Evolutionary conservation across 2,888 invertebrate species (phyloP).

Genomic region (Dione vanillae): DNA sequence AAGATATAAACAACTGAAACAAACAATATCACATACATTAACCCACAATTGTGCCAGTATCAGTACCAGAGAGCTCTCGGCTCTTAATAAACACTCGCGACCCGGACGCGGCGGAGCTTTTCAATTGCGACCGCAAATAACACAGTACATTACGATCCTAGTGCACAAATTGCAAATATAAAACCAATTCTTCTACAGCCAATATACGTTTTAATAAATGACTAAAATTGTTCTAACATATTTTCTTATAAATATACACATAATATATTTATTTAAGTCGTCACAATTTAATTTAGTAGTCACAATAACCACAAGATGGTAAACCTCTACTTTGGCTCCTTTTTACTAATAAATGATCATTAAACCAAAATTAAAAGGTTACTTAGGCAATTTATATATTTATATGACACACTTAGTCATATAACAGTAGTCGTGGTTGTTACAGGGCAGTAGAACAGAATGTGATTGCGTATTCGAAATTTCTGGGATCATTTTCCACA

Average conservation of each 20-base stretch:
- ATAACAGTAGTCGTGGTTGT: too few species aligned
- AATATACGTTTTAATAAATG: neutral
- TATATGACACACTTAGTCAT: too few species aligned
- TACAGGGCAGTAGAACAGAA: too few species aligned
- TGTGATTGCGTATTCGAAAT: too few species aligned
- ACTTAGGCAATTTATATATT: too few species aligned
- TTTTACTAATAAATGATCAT: too few species aligned
- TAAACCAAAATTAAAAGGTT: too few species aligned
- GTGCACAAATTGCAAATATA: constrained; percentile 3
- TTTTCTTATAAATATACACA: neutral
- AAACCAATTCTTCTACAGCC: constrained; percentile 1
- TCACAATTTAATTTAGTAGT: too few species aligned
- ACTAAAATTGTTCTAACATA: neutral
- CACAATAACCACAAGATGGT: too few species aligned
- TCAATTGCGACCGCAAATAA: constrained; percentile 34
- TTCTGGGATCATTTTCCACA: too few species aligned
- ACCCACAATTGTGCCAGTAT: constrained; percentile 12
- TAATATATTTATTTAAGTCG: too few species aligned
- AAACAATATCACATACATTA: constrained; percentile 30
- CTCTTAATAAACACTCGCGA: constrained; percentile 33
- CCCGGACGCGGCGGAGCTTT: constrained; percentile 29
- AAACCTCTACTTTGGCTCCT: too few species aligned
- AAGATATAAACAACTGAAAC: constrained; percentile 8
- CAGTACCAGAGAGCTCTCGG: constrained; percentile 24
- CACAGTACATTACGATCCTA: constrained; percentile 23